Base-by-base conservation (phyloP, 2,888 invertebrate species). In the Atethmia centrago region DNA sequence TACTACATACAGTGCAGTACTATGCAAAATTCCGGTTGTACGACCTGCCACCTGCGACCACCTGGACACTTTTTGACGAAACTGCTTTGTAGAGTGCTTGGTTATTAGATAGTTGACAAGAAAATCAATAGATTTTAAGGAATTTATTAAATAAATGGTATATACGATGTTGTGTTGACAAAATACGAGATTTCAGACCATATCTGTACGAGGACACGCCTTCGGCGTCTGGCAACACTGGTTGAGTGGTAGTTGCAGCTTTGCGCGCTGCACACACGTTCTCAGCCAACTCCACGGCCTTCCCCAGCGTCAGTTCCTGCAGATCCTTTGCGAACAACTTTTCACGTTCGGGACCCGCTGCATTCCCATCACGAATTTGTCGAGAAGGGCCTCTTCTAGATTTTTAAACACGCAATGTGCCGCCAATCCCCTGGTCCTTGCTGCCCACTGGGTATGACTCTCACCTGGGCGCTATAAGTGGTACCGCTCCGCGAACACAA, bases 361-460 rank as follows among this genome's bases (percentile, higher is more conserved):
- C 25, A 25, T 53, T 53, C 25, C 53, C 53, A 53, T 53, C 12
- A 53, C 55, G n/a, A n/a, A n/a, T n/a, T n/a, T 55, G 16, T 28
- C 55, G 14, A 28, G 55, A 56, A 56, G 19, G 55, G 28, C 19
- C 28, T 56, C 28, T 28, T 19, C 28, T 31, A 47, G 47, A 47
- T 19, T 47, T 19, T 47, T 47, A 5, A 45, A 45, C 16, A 16
- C 5, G 45, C 45, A 55, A 5, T 55, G 28, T 28, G 55, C 55
- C 28, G 55, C 31, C 55, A 56, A 55, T 56, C 55, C 31, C 19
- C 55, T 56, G 19, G 31, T 56, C 55, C 55, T 28, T 56, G 19
- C 55, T 31, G 55, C 55, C 55, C 31, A 56, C 55, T 56, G 55
- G 10, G 28, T 56, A 56, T 56, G 55, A 56, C 55, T 14, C 16